A percentile compares a stretch with the other conserved stretches of the same genome.
These are phyloP conservation scores for Marmota monax DNA, from an alignment of 2,113 vertebrate species.

Conservation along the genomic window DNA sequence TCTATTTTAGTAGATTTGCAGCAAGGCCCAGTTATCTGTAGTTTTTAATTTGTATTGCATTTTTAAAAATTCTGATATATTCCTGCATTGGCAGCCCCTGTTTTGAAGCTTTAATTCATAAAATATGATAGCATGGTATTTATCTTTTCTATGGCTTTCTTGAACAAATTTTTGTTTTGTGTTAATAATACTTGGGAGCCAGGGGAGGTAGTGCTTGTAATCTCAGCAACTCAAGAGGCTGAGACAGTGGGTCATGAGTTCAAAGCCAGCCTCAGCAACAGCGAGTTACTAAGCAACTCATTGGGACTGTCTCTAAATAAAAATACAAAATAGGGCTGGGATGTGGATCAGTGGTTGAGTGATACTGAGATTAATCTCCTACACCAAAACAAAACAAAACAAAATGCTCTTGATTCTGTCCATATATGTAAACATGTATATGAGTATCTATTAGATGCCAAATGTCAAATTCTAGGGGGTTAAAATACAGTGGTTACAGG, in stretches of 20 bases:
- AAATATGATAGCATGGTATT: background rate
- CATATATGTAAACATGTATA: background rate
- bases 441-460: background rate
- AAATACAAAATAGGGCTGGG: too few species aligned
- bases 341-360: too few species aligned
- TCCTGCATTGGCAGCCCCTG: background rate
- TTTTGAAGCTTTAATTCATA: background rate
- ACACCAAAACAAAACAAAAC: too few species aligned
- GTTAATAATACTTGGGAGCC: background rate
- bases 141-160: background rate
- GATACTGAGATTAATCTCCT: too few species aligned
- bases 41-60: background rate
- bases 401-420: background rate
- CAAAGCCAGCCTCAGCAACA: too few species aligned
- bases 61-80: background rate
- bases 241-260: too few species aligned
- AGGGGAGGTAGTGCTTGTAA: too few species aligned
- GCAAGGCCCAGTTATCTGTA: background rate
- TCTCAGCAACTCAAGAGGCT: too few species aligned
- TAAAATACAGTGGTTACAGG: background rate
- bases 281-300: too few species aligned
- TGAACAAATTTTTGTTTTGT: background rate
- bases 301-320: too few species aligned
- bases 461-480: too few species aligned
- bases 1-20: background rate